A percentile compares a stretch with the other conserved stretches of the same genome.
Conservation (phyloP, 2,888 invertebrate species). For the Platerodrilus igneus region DNA sequence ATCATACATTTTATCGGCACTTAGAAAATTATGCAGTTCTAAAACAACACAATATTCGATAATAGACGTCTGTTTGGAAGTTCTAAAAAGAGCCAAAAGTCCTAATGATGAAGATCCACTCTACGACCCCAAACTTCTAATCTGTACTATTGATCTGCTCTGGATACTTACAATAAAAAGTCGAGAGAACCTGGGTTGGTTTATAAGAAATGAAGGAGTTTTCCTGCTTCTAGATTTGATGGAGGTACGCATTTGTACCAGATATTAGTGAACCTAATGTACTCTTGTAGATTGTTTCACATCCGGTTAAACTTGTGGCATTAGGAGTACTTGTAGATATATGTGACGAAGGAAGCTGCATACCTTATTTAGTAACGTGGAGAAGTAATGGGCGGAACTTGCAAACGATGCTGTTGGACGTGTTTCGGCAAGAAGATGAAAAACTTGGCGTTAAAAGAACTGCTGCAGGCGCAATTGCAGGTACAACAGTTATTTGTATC, state of each 20-base stretch:
- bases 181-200: constrained; percentile 34
- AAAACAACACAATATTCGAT: neutral
- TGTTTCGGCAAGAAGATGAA: constrained; percentile 48
- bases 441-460: constrained; percentile 38
- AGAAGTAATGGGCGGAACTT: constrained; percentile 39
- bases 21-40: constrained; percentile 30
- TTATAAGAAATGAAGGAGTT: constrained; percentile 42
- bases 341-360: constrained; percentile 39
- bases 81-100: constrained; percentile 20
- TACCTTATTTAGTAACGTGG: constrained; percentile 50
- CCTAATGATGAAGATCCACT: constrained; percentile 35
- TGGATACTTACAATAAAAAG: constrained; percentile 44
- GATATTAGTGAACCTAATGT: no score
- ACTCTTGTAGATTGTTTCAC: no score
- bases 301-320: constrained; percentile 43
- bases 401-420: constrained; percentile 41
- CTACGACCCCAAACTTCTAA: constrained; percentile 42
- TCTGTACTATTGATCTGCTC: constrained; percentile 44
- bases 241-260: constrained; percentile 39
- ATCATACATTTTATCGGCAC: constrained; percentile 31
- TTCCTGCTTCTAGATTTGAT: constrained; percentile 46
- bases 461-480: constrained; percentile 39
- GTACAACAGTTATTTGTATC: neutral
- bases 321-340: constrained; percentile 47
- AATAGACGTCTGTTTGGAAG: constrained; percentile 11